These are phyloP conservation scores for Macrostomum lignano DNA, from an alignment of 1,140 invertebrate genomes.

Conservation along the genomic window DNA sequence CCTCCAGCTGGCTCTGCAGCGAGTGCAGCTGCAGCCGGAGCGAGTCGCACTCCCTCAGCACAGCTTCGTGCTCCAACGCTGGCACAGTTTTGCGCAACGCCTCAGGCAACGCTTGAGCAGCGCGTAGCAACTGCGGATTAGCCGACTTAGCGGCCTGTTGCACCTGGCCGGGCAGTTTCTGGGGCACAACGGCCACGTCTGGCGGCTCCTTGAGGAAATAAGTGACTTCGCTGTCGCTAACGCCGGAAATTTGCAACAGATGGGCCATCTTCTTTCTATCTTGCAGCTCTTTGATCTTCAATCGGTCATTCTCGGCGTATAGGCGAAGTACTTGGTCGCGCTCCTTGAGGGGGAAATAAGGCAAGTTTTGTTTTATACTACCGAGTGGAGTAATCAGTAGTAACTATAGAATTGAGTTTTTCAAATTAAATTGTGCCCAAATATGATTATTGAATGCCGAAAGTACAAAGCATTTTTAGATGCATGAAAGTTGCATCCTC, in stretches of 20 bases:
- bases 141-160: too few species aligned
- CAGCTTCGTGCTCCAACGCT: neutral
- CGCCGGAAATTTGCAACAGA: slow-evolving; percentile 13
- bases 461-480: too few species aligned
- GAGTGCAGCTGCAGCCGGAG: slow-evolving; percentile 17
- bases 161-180: too few species aligned
- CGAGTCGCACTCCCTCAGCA: slow-evolving; percentile 8
- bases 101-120: too few species aligned
- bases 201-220: slow-evolving; percentile 28
- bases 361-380: too few species aligned
- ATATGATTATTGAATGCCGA: too few species aligned
- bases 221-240: slow-evolving; percentile 22
- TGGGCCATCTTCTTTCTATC: slow-evolving; percentile 27
- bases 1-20: slow-evolving; percentile 21
- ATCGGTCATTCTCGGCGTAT: slow-evolving; percentile 27
- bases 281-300: slow-evolving; percentile 26
- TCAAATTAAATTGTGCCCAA: too few species aligned
- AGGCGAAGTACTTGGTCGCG: slow-evolving; percentile 25
- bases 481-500: too few species aligned
- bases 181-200: slow-evolving; percentile 19
- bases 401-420: too few species aligned
- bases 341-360: slow-evolving; percentile 16
- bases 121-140: too few species aligned
- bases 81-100: neutral
- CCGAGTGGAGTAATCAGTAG: too few species aligned